phyloP scores from a whole-genome alignment of 2,797 vertebrate species.

The Sebastiscus tertius region DNA sequence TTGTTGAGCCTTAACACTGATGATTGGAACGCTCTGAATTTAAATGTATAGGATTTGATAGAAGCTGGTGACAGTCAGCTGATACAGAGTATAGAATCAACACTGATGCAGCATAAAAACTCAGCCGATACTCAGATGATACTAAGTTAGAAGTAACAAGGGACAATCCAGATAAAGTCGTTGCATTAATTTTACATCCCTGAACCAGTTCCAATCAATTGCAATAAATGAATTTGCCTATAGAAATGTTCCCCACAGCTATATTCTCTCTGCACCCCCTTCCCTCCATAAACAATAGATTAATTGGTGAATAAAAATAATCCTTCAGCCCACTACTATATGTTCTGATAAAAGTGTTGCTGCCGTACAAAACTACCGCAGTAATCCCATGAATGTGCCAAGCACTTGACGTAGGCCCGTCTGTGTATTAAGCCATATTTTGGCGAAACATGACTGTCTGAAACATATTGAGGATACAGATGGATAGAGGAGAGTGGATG shows the following conservation, averaged over 20 bases:
- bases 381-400: neutral
- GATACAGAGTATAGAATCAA: neutral
- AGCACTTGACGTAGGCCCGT: neutral
- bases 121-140: neutral
- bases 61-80: neutral
- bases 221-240: neutral
- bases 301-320: neutral
- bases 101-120: neutral
- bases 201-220: slow-evolving; percentile 3
- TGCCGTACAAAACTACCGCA: slow-evolving; percentile 10
- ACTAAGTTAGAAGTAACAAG: neutral
- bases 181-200: neutral
- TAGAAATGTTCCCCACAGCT: neutral
- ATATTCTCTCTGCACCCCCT: neutral
- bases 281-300: neutral
- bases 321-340: neutral
- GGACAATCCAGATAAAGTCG: neutral
- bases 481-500: slow-evolving; percentile 3
- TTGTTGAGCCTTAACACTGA: neutral
- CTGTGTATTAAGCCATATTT: slow-evolving; percentile 19
- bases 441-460: neutral
- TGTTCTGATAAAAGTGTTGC: slow-evolving; percentile 3
- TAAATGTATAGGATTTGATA: neutral
- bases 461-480: slow-evolving; percentile 19
- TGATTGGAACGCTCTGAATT: neutral